A percentile compares a stretch with the other conserved stretches of the same genome.
These are phyloP conservation scores for Hartigia nigra DNA, from an alignment of 2,888 invertebrate species.

Conservation along the genomic window DNA sequence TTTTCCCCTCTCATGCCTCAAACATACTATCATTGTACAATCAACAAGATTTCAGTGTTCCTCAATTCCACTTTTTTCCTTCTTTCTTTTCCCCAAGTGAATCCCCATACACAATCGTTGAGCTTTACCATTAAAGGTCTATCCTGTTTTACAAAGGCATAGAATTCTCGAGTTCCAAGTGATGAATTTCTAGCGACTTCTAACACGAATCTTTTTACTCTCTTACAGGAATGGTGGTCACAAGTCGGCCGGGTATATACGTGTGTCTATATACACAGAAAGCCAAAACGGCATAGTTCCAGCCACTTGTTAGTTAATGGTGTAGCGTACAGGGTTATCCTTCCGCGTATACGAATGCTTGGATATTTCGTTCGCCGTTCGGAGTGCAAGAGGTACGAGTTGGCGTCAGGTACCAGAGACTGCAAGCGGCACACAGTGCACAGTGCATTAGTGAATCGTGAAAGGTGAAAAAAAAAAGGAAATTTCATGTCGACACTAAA, in stretches of 20 bases:
- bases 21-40: not conserved
- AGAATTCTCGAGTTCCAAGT: not conserved
- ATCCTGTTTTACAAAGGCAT: not conserved
- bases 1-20: not conserved
- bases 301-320: slow-evolving; percentile 4
- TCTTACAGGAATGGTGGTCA: not conserved
- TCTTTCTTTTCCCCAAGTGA: not conserved
- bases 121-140: not conserved
- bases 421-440: not conserved
- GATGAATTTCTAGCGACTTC: not conserved
- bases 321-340: not conserved
- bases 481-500: not conserved
- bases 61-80: not conserved
- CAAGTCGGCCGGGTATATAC: not conserved
- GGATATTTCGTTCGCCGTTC: not conserved
- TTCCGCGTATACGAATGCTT: not conserved
- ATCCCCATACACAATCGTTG: not conserved
- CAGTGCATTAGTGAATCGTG: not conserved
- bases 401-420: not conserved
- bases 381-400: not conserved
- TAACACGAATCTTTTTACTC: not conserved
- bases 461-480: not conserved
- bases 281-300: not conserved
- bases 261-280: not conserved
- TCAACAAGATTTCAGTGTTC: not conserved